Evolutionary conservation across 2,113 vertebrate genomes (phyloP), one percentile per base, ranked within the genome.

Genomic region (Brevimyrus niger): DNA sequence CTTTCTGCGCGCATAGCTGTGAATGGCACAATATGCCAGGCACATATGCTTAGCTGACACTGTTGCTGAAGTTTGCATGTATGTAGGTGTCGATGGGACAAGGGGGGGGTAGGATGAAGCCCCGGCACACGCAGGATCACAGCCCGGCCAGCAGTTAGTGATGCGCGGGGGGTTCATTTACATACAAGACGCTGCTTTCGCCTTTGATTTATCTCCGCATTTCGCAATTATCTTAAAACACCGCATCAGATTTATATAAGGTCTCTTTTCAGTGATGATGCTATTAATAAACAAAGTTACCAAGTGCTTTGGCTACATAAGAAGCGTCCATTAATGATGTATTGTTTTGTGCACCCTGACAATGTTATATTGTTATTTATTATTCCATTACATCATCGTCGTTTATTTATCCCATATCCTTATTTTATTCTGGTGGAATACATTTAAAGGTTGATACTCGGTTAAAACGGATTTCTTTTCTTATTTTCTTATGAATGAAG

Each of bases 241-340:
- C 85, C 50, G 85, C 58, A 87, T 90, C 89, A 87, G 89, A 90
- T 90, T 90, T 90, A 90, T 90, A 90, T 87, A 90, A 90, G 85
- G 85, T 87, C 89, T 90, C 89, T 87, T 80, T 90, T 87, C 86
- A 51, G 58, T 76, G 85, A 90, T 90, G 69, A 90, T 90, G 85
- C 89, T 80, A 90, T 90, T 90, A 90, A 90, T 90, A 90, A 90
- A 90, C 89, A 90, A 76, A 87, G 61, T 76, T 90, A 90, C 61
- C 23, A 89, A 80, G 88, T 89, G 80, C 91, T 86, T 89, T 61
- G 88, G 89, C 90, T 92, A 90, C 90, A 90, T 89, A 84, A 89
- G 91, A 83, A 89, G 87, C 88, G 86, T 53, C 65, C 86, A 87
- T 92, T 92, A 92, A 92, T 92, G 90, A 92, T 91, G 91, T 89